These are phyloP conservation scores for Bubo blakistoni DNA, from an alignment of 2,113 vertebrate genomes.

Conservation along the genomic window DNA sequence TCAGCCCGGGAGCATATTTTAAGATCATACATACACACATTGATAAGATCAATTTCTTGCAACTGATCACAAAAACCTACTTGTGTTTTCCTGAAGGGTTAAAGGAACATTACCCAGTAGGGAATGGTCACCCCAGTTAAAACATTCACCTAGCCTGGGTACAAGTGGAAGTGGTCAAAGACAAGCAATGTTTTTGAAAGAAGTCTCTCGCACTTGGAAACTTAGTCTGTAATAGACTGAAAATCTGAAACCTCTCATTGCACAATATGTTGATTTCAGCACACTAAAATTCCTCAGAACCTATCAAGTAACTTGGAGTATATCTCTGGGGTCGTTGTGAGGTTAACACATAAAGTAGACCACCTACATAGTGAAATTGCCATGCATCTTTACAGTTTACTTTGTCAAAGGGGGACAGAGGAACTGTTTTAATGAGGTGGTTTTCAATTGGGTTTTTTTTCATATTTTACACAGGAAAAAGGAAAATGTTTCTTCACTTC, in stretches of 20 bases:
- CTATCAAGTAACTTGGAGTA: slow-evolving; percentile 40
- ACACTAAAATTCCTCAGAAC: slow-evolving; percentile 44
- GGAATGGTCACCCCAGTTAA: not conserved
- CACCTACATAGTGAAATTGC: slow-evolving; percentile 67
- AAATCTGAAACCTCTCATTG: slow-evolving; percentile 7
- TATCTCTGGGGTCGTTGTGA: slow-evolving; percentile 47
- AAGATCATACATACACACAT: not conserved
- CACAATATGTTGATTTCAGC: slow-evolving; percentile 14
- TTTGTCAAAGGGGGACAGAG: slow-evolving; percentile 71
- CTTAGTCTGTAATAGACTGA: not conserved
- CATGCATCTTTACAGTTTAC: slow-evolving; percentile 56
- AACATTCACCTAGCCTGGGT: too few relatives aligned
- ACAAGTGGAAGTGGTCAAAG: not conserved
- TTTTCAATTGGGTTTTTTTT: slow-evolving; percentile 77
- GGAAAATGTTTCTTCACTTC: slow-evolving; percentile 77
- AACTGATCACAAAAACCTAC: not conserved
- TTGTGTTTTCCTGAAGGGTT: not conserved
- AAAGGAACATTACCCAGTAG: not conserved
- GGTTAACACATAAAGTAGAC: slow-evolving; percentile 64
- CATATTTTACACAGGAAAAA: slow-evolving; percentile 78
- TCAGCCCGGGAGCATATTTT: not conserved
- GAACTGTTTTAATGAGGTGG: slow-evolving; percentile 74
- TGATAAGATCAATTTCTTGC: not conserved
- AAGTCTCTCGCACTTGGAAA: not conserved
- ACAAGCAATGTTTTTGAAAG: not conserved